Conservation (phyloP, 2,797 vertebrate species). For the Ataeniobius toweri region DNA sequence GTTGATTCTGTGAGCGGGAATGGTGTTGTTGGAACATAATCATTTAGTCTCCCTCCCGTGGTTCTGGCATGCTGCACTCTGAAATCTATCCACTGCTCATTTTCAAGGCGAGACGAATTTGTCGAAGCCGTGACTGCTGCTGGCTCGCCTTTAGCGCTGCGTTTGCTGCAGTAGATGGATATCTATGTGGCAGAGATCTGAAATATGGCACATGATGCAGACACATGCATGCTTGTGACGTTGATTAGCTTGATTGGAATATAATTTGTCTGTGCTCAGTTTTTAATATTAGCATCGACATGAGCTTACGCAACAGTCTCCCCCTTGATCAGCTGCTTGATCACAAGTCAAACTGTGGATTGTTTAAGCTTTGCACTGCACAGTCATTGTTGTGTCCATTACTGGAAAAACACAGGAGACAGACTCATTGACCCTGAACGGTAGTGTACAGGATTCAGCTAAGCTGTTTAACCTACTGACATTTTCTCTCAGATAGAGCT, state of each 20-base stretch:
- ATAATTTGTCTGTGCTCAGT: slow-evolving; percentile 56
- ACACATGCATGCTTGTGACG: slow-evolving; percentile 60
- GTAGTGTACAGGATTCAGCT: slow-evolving; percentile 14
- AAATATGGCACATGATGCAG: slow-evolving; percentile 61
- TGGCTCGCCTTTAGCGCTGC: slow-evolving; percentile 38
- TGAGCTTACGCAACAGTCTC: background rate
- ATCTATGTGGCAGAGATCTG: slow-evolving; percentile 31
- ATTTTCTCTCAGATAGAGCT: slow-evolving; percentile 13
- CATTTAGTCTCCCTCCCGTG: slow-evolving; percentile 71
- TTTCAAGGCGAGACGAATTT: slow-evolving; percentile 65
- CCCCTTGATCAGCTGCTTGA: slow-evolving; percentile 4
- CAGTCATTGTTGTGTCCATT: background rate
- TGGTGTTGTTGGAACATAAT: slow-evolving; percentile 74
- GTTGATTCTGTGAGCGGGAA: slow-evolving; percentile 62
- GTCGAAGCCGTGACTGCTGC: slow-evolving; percentile 50
- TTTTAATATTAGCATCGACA: slow-evolving; percentile 52
- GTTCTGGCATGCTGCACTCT: slow-evolving; percentile 64
- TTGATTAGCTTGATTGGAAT: slow-evolving; percentile 65
- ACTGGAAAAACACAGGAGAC: slow-evolving; percentile 12
- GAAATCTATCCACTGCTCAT: slow-evolving; percentile 67
- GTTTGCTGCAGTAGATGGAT: slow-evolving; percentile 58
- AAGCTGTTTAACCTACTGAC: slow-evolving; percentile 43
- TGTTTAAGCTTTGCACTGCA: slow-evolving; percentile 13
- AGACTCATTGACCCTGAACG: slow-evolving; percentile 42
- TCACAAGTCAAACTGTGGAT: slow-evolving; percentile 14